These are phyloP conservation scores for Leptura quadrifasciata DNA, from an alignment of 2,888 invertebrate species.

Conservation along the genomic window DNA sequence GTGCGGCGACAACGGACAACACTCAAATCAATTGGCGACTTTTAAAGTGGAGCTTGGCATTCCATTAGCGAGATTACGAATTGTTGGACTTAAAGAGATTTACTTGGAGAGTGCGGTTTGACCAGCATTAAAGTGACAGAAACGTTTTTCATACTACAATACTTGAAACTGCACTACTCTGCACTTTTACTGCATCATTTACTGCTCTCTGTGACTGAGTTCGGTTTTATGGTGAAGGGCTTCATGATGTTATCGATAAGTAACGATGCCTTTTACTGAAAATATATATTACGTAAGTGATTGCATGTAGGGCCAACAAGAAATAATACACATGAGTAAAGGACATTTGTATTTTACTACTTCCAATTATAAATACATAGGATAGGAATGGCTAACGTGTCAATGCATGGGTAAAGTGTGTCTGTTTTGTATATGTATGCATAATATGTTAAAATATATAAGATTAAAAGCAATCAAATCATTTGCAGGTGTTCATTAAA, in stretches of 20 bases:
- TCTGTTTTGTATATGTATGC: too few relatives aligned
- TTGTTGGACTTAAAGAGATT: constrained; percentile 56
- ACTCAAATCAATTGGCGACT: constrained; percentile 68
- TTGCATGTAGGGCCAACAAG: constrained; percentile 25
- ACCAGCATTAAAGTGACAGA: constrained; percentile 43
- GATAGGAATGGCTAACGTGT: too few relatives aligned
- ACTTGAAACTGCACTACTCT: constrained; percentile 37
- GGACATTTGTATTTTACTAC: too few relatives aligned
- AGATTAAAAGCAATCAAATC: too few relatives aligned
- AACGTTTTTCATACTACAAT: constrained; percentile 43
- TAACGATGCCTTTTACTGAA: constrained; percentile 40
- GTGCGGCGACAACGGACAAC: constrained; percentile 62
- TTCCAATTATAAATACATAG: too few relatives aligned
- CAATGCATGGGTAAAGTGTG: too few relatives aligned
- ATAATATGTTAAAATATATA: too few relatives aligned
- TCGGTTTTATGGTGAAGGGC: constrained; percentile 37
- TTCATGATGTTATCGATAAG: constrained; percentile 48
- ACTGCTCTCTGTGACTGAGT: constrained; percentile 38
- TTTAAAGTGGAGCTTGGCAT: constrained; percentile 65
- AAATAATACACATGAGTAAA: background rate
- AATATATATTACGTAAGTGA: constrained; percentile 44
- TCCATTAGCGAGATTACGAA: constrained; percentile 68
- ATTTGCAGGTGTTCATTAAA: too few relatives aligned
- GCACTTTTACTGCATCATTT: constrained; percentile 44
- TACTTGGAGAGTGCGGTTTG: constrained; percentile 42